Evolutionary conservation across 2,888 invertebrate genomes (phyloP).

Genomic region (Tryphoninae sp.): DNA sequence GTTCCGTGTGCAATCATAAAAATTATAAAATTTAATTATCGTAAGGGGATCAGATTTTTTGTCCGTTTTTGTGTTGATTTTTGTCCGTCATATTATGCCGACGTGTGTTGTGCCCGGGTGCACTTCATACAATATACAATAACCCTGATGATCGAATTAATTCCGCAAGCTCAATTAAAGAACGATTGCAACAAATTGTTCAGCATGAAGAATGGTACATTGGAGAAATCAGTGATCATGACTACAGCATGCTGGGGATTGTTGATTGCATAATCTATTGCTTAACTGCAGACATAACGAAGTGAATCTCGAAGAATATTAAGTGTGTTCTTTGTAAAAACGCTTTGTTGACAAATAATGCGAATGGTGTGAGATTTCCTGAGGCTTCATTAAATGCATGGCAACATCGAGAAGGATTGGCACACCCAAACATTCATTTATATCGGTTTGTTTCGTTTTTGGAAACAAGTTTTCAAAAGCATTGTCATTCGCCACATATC

Average conservation of each 20-base stretch:
- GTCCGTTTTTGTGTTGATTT: not conserved
- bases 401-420: too few species aligned
- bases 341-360: too few species aligned
- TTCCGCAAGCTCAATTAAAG: slow-evolving; percentile 39
- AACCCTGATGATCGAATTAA: not conserved
- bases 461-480: slow-evolving; percentile 23
- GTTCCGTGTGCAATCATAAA: too few species aligned
- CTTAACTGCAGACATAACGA: slow-evolving; percentile 42
- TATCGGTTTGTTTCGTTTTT: slow-evolving; percentile 15
- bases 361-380: too few species aligned
- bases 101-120: slow-evolving; percentile 32
- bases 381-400: too few species aligned
- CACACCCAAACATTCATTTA: too few species aligned
- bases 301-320: not conserved
- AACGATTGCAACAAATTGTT: slow-evolving; percentile 38
- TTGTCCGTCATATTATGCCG: slow-evolving; percentile 25
- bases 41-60: too few species aligned
- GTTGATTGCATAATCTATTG: slow-evolving; percentile 59
- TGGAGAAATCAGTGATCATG: slow-evolving; percentile 53
- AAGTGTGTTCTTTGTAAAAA: not conserved
- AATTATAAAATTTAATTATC: too few species aligned
- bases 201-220: slow-evolving; percentile 55
- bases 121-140: slow-evolving; percentile 23
- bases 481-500: slow-evolving; percentile 25
- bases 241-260: slow-evolving; percentile 53